Conservation (phyloP, 2,113 vertebrate genomes). For the Telmatochromis bifrenatus region DNA sequence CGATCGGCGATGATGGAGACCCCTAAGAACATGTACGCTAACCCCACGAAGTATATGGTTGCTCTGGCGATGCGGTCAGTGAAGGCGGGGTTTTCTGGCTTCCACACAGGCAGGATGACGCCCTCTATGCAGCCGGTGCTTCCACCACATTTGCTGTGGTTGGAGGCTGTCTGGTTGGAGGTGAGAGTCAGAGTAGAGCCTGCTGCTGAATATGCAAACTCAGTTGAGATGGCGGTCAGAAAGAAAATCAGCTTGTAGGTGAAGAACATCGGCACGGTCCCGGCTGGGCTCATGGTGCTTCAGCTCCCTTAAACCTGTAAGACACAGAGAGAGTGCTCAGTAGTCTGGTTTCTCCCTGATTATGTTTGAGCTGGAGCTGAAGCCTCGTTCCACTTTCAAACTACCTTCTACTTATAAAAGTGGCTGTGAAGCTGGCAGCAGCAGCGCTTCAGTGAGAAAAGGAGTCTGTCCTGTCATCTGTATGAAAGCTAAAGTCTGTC, state of each 20-base stretch:
- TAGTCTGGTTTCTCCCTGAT: background rate
- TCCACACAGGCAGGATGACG: conserved; percentile 89
- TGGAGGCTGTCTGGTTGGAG: conserved; percentile 34
- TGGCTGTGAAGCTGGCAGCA: background rate
- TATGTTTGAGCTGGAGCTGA: background rate
- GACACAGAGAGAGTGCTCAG: background rate
- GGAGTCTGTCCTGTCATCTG: background rate
- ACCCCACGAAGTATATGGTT: conserved; percentile 87
- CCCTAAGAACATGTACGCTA: conserved; percentile 95
- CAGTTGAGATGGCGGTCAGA: conserved; percentile 60
- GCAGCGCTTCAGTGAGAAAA: background rate
- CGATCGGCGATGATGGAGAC: conserved; percentile 97
- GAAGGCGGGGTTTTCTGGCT: conserved; percentile 80
- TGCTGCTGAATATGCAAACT: conserved; percentile 28
- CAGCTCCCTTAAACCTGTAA: conserved; percentile 49
- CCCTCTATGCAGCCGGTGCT: conserved; percentile 80
- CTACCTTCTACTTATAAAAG: background rate
- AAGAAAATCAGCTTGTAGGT: conserved; percentile 62
- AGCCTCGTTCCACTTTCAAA: background rate
- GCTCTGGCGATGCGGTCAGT: conserved; percentile 90
- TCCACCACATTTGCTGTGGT: conserved; percentile 68
- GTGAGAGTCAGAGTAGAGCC: background rate
- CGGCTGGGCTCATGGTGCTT: conserved; percentile 68
- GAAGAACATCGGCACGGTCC: conserved; percentile 12
- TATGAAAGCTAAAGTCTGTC: background rate